These are phyloP conservation scores for Cepaea nemoralis DNA, from an alignment of 1,140 invertebrate genomes.

Conservation along the genomic window DNA sequence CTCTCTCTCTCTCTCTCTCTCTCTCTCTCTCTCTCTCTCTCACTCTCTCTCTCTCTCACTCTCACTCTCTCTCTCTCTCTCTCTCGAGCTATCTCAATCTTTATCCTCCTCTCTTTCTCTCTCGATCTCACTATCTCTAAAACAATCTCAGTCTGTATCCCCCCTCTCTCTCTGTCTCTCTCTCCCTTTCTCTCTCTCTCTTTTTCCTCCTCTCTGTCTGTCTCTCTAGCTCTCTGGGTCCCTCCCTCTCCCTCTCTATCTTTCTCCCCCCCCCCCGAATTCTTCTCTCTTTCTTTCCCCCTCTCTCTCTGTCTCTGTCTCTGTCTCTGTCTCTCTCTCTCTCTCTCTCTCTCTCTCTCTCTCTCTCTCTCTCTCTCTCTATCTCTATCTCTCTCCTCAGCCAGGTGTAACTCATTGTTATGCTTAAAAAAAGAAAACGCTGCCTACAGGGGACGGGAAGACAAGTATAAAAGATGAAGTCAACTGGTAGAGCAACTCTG, in stretches of 20 bases:
- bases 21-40: slow-evolving; percentile 20
- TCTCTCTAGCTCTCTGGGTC: slow-evolving; percentile 17
- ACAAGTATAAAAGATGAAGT: no score
- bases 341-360: slow-evolving; percentile 29
- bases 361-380: neutral
- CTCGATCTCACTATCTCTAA: neutral
- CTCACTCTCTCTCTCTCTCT: slow-evolving; percentile 11
- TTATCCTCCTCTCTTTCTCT: slow-evolving; percentile 17
- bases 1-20: slow-evolving; percentile 13
- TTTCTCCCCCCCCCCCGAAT: slow-evolving; percentile 1
- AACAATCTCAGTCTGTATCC: neutral
- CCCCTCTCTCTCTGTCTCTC: slow-evolving; percentile 4
- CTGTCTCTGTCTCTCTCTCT: slow-evolving; percentile 21
- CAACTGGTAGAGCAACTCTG: no score
- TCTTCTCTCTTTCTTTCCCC: no score
- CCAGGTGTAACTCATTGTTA: no score
- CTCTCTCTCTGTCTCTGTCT: slow-evolving; percentile 19
- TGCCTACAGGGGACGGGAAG: no score
- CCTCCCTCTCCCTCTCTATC: slow-evolving; percentile 21
- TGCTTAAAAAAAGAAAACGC: no score
- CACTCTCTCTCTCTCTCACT: neutral
- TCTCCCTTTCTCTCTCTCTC: slow-evolving; percentile 6
- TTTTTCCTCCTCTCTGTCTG: slow-evolving; percentile 19
- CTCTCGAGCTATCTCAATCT: neutral
- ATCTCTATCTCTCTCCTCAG: no score